A percentile compares a stretch with the other conserved stretches of the same genome.
Conservation (phyloP, 1,140 invertebrate species). For the Megalopta genalis region DNA sequence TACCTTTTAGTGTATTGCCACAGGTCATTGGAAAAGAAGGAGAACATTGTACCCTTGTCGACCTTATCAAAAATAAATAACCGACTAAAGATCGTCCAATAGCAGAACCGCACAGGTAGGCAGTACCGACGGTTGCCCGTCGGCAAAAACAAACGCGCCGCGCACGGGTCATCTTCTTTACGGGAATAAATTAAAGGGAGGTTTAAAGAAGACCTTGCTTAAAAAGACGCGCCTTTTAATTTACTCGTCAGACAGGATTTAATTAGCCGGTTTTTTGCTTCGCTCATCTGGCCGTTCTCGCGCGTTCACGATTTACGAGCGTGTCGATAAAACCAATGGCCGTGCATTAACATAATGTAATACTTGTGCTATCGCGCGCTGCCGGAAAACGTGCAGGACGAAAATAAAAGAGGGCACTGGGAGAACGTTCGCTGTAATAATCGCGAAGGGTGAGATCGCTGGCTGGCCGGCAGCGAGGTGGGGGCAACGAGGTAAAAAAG, state of each 20-base stretch:
- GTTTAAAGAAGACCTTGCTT: no score
- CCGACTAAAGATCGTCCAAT: no score
- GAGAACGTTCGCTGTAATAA: constrained; percentile 27
- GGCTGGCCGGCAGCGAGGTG: not conserved
- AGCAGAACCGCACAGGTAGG: no score
- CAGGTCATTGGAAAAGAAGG: no score
- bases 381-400: not conserved
- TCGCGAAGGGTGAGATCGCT: constrained; percentile 1
- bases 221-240: not conserved
- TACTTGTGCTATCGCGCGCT: constrained; percentile 26
- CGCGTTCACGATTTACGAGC: constrained; percentile 23
- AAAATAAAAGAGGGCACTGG: constrained; percentile 34
- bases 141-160: no score
- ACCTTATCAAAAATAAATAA: no score
- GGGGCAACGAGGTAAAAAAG: not conserved
- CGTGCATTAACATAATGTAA: constrained; percentile 45
- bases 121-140: no score
- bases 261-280: constrained; percentile 36
- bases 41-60: no score
- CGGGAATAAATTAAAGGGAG: no score
- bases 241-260: not conserved
- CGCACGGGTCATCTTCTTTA: no score
- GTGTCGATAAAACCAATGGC: constrained; percentile 33
- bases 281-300: constrained; percentile 10
- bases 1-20: no score